These are phyloP conservation scores for Poeciliopsis occidentalis DNA, from an alignment of 2,113 vertebrate species.

Conservation along the genomic window DNA sequence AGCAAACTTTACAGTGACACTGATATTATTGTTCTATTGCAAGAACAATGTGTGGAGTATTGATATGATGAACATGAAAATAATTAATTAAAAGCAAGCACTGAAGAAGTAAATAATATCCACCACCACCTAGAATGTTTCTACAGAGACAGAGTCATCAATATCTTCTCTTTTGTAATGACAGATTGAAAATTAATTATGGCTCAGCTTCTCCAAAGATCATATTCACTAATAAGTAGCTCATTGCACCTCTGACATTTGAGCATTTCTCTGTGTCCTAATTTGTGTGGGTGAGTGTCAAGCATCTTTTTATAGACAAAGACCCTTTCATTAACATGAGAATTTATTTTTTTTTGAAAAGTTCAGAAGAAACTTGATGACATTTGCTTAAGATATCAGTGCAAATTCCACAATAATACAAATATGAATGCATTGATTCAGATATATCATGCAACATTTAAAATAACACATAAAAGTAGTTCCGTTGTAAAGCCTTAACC, in stretches of 20 bases:
- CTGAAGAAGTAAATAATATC: slow-evolving; percentile 12
- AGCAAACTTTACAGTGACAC: slow-evolving; percentile 12
- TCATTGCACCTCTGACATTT: slow-evolving; percentile 72
- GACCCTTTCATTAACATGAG: slow-evolving; percentile 22
- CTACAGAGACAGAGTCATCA: slow-evolving; percentile 59
- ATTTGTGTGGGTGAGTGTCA: slow-evolving; percentile 34
- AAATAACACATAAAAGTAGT: neutral
- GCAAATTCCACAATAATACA: neutral
- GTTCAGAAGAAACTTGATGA: slow-evolving; percentile 27
- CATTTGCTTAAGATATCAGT: slow-evolving; percentile 22
- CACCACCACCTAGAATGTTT: slow-evolving; percentile 33
- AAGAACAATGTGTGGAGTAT: neutral
- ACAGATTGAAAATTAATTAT: slow-evolving; percentile 75
- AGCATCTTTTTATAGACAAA: slow-evolving; percentile 41
- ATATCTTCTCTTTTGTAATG: slow-evolving; percentile 50
- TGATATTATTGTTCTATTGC: slow-evolving; percentile 1
- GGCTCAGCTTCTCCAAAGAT: slow-evolving; percentile 60
- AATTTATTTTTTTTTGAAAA: neutral
- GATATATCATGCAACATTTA: neutral
- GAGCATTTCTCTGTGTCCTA: slow-evolving; percentile 23
- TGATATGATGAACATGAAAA: neutral
- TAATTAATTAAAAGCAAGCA: slow-evolving; percentile 7
- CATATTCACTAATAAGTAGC: slow-evolving; percentile 77
- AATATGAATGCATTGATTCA: neutral
- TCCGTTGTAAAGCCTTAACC: neutral